Evolutionary conservation across 2,888 invertebrate species (phyloP).

Genomic region (Oxystoma pomonae): DNA sequence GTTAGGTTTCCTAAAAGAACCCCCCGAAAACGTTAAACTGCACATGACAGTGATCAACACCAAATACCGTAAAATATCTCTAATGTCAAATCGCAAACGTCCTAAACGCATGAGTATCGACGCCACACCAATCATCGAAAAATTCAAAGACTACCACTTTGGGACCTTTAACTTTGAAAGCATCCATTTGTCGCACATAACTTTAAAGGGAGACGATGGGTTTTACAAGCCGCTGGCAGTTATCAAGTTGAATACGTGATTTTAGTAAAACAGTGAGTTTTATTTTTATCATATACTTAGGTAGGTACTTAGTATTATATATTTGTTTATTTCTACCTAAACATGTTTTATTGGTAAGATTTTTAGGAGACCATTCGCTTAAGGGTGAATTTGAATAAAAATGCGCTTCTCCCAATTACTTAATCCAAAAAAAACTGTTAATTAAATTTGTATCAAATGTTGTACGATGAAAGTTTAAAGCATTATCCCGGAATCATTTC

Average conservation of each 20-base stretch:
- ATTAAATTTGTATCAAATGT: too few species aligned
- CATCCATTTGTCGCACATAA: conserved; percentile 67
- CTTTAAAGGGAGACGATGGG: conserved; percentile 52
- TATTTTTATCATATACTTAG: too few species aligned
- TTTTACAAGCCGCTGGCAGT: conserved; percentile 52
- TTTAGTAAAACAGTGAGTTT: too few species aligned
- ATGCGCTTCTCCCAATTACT: too few species aligned
- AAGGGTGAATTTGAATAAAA: too few species aligned
- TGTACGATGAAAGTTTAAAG: too few species aligned
- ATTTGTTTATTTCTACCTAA: too few species aligned
- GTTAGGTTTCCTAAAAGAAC: conserved; percentile 52
- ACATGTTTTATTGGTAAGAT: too few species aligned
- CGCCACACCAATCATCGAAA: conserved; percentile 61
- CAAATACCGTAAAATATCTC: conserved; percentile 30
- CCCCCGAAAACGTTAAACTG: conserved; percentile 66
- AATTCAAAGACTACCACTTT: conserved; percentile 66
- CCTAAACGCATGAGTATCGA: conserved; percentile 53
- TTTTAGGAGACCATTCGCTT: too few species aligned
- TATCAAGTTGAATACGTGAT: conserved; percentile 18
- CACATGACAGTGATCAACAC: conserved; percentile 68
- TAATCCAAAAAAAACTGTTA: too few species aligned
- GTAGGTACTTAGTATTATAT: too few species aligned
- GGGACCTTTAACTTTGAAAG: conserved; percentile 61
- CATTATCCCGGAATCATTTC: too few species aligned
- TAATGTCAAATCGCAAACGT: conserved; percentile 31